Base-by-base conservation (phyloP, 2,888 invertebrate genomes). In the Syrphus vitripennis region DNA sequence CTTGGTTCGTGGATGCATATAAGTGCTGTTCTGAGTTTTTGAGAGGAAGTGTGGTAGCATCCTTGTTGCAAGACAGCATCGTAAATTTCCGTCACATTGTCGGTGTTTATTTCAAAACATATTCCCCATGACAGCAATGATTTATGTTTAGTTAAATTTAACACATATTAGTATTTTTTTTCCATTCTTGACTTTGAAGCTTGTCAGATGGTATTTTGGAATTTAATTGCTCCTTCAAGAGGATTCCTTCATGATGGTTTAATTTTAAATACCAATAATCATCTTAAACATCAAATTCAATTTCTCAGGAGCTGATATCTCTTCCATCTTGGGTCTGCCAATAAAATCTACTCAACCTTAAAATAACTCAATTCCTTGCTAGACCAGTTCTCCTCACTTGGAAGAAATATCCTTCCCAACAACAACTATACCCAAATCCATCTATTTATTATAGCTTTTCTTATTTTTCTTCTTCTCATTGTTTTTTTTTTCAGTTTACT, bases 401-500 rank as follows among this genome's bases (percentile, higher is more conserved):
- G 9, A 48, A 12, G 14, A 19, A 12, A 24, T 37, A 53, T 29
- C 53, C 9, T 34, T 63, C n/a, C 40, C 3, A 42, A 4, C 12
- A 61, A 4, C 40, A 53, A 42, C 42, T 21, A 9, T 34, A 50
- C 1, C 1, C 5, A 24, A 4, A 19, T 3, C 12, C 9, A 9
- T 3, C 1, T 7, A 42, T 21, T 50, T 55, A 16, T 53, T 57
- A 57, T 21, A 21, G 37, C 7, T 57, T 24, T 53, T 65, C 21
- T 24, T 31, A 10, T 70, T 16, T 19, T 63, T 40, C 6, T 48
- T 74, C 7, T 40, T 63, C n/a, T n/a, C n/a, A n/a, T 67, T 45
- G 26, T 21, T 6, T n/a, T 31, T 34, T 4, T 12, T 76, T 88
- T 31, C 80, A 98, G 98, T 98, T 92, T 98, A 98, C 93, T 95